These are phyloP conservation scores for Astatotilapia flaviijosephi DNA, from an alignment of 2,113 vertebrate species.

Conservation along the genomic window DNA sequence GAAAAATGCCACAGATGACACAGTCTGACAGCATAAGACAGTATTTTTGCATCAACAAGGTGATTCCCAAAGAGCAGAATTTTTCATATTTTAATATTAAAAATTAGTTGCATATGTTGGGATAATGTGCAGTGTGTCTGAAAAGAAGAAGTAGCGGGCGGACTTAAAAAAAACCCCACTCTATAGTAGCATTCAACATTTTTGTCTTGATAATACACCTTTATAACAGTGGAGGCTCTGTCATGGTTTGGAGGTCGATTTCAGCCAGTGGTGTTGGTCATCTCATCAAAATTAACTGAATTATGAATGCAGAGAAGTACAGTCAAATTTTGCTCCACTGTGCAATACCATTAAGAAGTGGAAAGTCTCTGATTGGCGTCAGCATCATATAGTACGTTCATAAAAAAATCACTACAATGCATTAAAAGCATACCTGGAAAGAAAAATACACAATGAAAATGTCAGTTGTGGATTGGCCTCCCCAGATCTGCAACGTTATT, in stretches of 20 bases:
- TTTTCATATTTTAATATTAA: not conserved
- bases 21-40: not conserved
- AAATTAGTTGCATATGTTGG: not conserved
- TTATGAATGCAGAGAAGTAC: not conserved
- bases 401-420: not conserved
- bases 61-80: not conserved
- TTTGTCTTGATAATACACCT: not conserved
- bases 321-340: not conserved
- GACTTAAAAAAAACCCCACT: accelerated
- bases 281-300: not conserved
- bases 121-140: not conserved
- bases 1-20: not conserved
- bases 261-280: not conserved
- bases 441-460: not conserved
- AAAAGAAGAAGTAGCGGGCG: not conserved
- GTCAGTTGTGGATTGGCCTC: not conserved
- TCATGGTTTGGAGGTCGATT: not conserved
- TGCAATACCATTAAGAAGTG: not conserved
- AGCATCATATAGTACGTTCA: not conserved
- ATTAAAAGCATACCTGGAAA: not conserved
- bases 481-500: not conserved
- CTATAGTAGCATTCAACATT: not conserved
- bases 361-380: not conserved
- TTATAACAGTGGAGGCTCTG: not conserved
- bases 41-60: not conserved